Evolutionary conservation across 2,888 invertebrate genomes (phyloP).

Genomic region (Sinopyrophorus schimmeli): DNA sequence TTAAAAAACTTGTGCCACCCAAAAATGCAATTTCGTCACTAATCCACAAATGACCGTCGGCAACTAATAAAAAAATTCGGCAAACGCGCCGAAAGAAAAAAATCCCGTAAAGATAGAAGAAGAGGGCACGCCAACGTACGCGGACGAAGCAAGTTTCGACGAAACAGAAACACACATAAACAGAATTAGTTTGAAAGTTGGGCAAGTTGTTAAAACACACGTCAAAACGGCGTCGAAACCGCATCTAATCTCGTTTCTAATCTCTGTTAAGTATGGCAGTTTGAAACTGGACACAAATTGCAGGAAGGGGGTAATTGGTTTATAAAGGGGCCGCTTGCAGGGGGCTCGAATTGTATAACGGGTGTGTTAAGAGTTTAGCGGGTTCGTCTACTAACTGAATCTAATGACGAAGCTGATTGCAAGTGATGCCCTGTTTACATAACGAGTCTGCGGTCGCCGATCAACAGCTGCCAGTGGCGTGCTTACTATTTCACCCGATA

Average conservation of each 20-base stretch:
- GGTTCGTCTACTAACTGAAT: conserved; percentile 29
- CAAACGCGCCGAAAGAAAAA: no score
- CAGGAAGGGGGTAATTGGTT: conserved; percentile 39
- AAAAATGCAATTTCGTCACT: no score
- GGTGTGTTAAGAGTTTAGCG: conserved; percentile 36
- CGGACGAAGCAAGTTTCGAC: no score
- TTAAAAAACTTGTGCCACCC: no score
- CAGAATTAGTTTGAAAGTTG: conserved; percentile 12
- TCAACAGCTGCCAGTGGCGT: conserved; percentile 25
- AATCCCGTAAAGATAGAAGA: no score
- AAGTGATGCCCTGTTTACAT: conserved; percentile 30
- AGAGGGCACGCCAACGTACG: no score
- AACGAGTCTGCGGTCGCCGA: conserved; percentile 30
- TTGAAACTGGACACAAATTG: conserved; percentile 39
- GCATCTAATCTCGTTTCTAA: conserved; percentile 21
- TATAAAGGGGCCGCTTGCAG: conserved; percentile 33
- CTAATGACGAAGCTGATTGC: conserved; percentile 29
- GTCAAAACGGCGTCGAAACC: conserved; percentile 16
- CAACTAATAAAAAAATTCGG: no score
- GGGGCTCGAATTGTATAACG: conserved; percentile 27
- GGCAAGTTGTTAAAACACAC: conserved; percentile 17
- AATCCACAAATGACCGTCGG: no score
- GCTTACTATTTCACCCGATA: no score
- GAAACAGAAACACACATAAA: no score
- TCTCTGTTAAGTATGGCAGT: conserved; percentile 35